Conservation (phyloP, 2,797 vertebrate genomes). For the Sebastes glaucus region DNA sequence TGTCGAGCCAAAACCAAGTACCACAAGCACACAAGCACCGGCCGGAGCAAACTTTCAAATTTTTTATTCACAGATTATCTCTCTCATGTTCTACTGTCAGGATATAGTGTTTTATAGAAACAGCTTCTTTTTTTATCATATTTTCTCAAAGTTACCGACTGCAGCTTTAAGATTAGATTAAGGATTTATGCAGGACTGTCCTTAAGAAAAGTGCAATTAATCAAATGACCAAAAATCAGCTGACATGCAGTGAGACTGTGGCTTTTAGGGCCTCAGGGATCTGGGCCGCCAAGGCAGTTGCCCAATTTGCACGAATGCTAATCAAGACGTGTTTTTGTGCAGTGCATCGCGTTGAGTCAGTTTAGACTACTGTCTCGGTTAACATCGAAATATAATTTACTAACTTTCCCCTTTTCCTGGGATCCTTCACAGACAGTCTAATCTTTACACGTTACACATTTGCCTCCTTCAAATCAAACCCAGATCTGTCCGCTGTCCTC, state of each 20-base stretch:
- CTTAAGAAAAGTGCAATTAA: not conserved
- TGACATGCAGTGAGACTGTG: not conserved
- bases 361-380: not conserved
- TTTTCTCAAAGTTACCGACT: too few relatives aligned
- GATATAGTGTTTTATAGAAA: too few relatives aligned
- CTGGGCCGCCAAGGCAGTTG: not conserved
- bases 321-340: not conserved
- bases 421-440: not conserved
- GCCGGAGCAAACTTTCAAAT: rapidly evolving
- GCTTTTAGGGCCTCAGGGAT: not conserved
- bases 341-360: not conserved
- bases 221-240: not conserved
- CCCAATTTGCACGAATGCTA: not conserved
- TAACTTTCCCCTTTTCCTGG: not conserved
- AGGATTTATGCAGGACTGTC: not conserved
- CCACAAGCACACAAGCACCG: too few relatives aligned
- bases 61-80: too few relatives aligned
- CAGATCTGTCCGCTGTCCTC: not conserved
- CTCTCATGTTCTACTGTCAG: too few relatives aligned
- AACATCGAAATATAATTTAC: not conserved
- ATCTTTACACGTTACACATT: not conserved
- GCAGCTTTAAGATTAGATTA: not conserved
- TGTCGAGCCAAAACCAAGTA: too few relatives aligned
- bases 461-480: not conserved
- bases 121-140: too few relatives aligned